Evolutionary conservation across 2,888 invertebrate species (phyloP).

Genomic region (Drosophila atripex): DNA sequence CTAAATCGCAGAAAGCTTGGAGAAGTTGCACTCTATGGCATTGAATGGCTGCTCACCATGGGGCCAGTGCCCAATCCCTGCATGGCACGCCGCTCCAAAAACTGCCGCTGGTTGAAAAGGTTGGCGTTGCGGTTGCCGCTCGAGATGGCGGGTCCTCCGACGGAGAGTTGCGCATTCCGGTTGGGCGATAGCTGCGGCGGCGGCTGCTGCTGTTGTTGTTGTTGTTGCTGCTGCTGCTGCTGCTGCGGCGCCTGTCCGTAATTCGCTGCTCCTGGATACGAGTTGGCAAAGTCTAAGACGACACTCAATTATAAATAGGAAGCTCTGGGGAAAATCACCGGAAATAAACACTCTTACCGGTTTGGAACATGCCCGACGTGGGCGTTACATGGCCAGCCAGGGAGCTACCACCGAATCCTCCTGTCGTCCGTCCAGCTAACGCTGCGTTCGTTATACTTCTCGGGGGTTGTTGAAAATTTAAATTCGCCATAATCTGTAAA

Average conservation of each 20-base stretch:
- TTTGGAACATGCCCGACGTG: conserved; percentile 87
- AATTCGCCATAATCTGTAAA: conserved; percentile 94
- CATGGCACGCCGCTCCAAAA: conserved; percentile 90
- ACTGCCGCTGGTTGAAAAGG: conserved; percentile 92
- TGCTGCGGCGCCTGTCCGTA: conserved; percentile 84
- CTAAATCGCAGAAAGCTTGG: neutral
- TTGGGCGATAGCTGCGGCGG: conserved; percentile 86
- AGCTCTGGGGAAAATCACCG: neutral
- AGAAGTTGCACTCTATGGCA: neutral
- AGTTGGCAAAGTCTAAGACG: conserved; percentile 57
- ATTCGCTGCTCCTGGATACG: conserved; percentile 83
- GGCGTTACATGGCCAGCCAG: conserved; percentile 91
- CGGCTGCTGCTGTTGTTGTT: conserved; percentile 82
- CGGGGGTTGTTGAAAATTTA: conserved; percentile 95
- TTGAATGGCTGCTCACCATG: conserved; percentile 77
- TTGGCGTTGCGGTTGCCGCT: conserved; percentile 85
- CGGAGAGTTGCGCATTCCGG: conserved; percentile 85
- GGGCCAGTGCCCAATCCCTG: conserved; percentile 84
- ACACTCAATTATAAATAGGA: conserved; percentile 3
- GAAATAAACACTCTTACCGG: conserved; percentile 77
- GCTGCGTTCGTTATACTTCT: conserved; percentile 93
- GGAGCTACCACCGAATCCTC: conserved; percentile 87
- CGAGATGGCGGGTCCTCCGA: conserved; percentile 86
- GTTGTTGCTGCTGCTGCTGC: conserved; percentile 78
- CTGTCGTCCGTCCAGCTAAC: conserved; percentile 87